phyloP scores from a whole-genome alignment of 2,797 vertebrate species.

The Nasua narica region DNA sequence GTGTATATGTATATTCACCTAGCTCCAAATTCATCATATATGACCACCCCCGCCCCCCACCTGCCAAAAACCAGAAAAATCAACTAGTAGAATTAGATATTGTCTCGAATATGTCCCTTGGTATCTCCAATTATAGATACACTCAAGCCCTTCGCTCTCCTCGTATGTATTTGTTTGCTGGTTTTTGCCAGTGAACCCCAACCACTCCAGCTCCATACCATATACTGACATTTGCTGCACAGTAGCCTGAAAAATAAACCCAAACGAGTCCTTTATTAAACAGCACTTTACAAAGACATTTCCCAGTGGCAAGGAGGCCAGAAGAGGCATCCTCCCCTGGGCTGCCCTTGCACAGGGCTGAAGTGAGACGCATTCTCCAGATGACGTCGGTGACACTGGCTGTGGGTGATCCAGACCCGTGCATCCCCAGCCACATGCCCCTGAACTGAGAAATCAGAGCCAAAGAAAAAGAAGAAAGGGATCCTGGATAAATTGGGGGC shows the following conservation, averaged over 20 bases:
- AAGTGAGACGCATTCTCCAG: not conserved
- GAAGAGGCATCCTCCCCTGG: fast-evolving
- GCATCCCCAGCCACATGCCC: not conserved
- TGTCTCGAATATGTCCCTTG: not conserved
- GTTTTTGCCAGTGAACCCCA: not conserved
- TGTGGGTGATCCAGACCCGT: not conserved
- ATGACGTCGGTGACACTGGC: not conserved
- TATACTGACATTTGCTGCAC: not conserved
- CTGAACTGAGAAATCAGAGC: conserved; percentile 25
- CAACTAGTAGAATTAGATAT: not conserved
- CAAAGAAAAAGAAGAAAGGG: conserved; percentile 32
- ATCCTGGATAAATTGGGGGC: conserved; percentile 11
- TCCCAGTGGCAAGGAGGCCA: not conserved
- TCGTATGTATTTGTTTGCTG: conserved; percentile 27
- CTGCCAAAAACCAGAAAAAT: not conserved
- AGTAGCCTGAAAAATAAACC: conserved; percentile 17
- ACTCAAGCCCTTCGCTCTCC: not conserved
- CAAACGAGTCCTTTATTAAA: fast-evolving
- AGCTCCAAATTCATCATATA: not conserved
- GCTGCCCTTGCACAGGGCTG: fast-evolving
- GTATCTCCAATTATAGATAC: not conserved
- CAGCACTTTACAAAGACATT: not conserved
- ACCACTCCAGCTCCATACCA: conserved; percentile 25
- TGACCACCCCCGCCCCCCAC: not conserved
- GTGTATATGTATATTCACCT: not conserved